Percentiles rank a stretch among this genome's conserved stretches.
These are phyloP conservation scores for Cyprinodon tularosa DNA, from an alignment of 2,113 vertebrate species.

Conservation along the genomic window DNA sequence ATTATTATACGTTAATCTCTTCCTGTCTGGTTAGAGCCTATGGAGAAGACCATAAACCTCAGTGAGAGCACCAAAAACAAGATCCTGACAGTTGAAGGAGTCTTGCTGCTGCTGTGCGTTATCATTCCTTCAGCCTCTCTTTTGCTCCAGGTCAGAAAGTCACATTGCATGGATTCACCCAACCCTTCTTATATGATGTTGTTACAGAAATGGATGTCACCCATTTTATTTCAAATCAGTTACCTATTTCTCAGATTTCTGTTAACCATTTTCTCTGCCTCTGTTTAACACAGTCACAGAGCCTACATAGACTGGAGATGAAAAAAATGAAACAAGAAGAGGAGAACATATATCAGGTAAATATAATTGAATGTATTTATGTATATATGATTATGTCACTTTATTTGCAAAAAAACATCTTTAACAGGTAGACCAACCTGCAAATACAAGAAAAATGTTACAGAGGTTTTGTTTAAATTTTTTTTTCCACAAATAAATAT, in stretches of 20 bases:
- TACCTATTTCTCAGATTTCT: background rate
- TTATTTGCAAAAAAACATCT: too few relatives aligned
- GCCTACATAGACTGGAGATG: conserved; percentile 51
- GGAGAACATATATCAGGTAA: conserved; percentile 84
- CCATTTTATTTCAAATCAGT: background rate
- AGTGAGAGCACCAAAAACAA: conserved; percentile 76
- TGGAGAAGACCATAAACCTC: conserved; percentile 68
- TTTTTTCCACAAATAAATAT: too few relatives aligned
- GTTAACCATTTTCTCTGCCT: conserved; percentile 3
- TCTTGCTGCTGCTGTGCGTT: conserved; percentile 74
- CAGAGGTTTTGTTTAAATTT: too few relatives aligned
- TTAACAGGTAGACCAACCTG: too few relatives aligned
- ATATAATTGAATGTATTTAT: background rate
- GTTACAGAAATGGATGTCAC: background rate
- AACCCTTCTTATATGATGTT: background rate
- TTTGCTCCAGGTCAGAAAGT: conserved; percentile 73
- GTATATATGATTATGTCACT: too few relatives aligned
- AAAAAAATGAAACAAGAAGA: conserved; percentile 68
- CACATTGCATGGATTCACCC: background rate
- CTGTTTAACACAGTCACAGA: conserved; percentile 61
- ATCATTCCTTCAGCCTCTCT: conserved; percentile 66
- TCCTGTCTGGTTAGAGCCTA: conserved; percentile 50
- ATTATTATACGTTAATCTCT: background rate
- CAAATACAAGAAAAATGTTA: too few relatives aligned
- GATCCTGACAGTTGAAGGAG: conserved; percentile 74